Percentiles rank a stretch among this genome's conserved stretches.
Conservation (phyloP, 2,888 invertebrate genomes). For the Timema podura region DNA sequence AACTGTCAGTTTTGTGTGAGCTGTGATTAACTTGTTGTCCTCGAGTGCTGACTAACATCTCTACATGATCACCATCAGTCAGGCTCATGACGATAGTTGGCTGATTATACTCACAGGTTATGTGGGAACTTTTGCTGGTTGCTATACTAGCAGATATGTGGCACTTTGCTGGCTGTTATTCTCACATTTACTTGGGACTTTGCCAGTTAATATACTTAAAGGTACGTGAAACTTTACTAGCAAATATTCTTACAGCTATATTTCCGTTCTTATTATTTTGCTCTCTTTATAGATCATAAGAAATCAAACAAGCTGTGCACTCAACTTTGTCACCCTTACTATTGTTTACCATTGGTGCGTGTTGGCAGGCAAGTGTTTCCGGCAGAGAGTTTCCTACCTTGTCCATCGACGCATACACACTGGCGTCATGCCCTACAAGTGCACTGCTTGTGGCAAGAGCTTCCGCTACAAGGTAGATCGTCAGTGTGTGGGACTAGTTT, state of each 20-base stretch:
- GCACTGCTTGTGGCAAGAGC: slow-evolving; percentile 72
- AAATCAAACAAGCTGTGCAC: neutral
- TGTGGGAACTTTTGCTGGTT: no score
- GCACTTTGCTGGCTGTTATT: neutral
- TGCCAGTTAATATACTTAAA: neutral
- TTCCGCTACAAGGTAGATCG: slow-evolving; percentile 71
- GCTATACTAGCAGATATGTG: neutral
- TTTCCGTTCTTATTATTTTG: neutral
- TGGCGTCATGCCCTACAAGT: slow-evolving; percentile 82
- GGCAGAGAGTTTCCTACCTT: slow-evolving; percentile 79
- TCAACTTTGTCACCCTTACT: neutral
- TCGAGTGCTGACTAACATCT: no score
- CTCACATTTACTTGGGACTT: neutral
- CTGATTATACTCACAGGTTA: no score
- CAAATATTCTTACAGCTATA: neutral
- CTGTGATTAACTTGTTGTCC: no score
- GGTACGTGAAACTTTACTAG: neutral
- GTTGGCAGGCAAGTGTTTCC: slow-evolving; percentile 71
- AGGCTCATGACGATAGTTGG: no score
- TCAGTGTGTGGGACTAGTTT: no score
- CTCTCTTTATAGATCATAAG: neutral
- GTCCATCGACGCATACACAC: slow-evolving; percentile 81
- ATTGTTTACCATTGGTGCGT: neutral
- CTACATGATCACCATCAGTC: no score
- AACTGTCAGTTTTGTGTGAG: no score